Percentiles rank a stretch among this genome's conserved stretches.
phyloP scores from a whole-genome alignment of 2,113 vertebrate genomes.

The Leucosticte australis region DNA sequence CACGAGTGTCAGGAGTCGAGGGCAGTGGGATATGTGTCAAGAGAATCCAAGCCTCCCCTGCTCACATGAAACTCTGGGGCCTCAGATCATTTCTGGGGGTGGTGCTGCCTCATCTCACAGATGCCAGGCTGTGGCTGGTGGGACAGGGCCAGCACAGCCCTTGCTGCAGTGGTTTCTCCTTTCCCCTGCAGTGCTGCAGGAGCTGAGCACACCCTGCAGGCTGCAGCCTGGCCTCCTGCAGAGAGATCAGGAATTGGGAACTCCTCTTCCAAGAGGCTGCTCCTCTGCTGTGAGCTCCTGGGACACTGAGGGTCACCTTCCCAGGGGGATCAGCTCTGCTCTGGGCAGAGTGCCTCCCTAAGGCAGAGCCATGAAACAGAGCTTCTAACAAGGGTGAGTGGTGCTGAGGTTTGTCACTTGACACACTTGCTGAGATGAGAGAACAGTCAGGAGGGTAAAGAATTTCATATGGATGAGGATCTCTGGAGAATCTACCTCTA shows the following conservation, averaged over 20 bases:
- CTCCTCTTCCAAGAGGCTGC: neutral
- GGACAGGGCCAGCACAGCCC: neutral
- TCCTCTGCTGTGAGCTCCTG: neutral
- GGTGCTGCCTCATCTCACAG: rapidly evolving
- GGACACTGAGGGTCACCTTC: neutral
- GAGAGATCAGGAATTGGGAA: neutral
- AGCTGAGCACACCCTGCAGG: neutral
- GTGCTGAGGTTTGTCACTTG: neutral
- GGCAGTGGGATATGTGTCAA: neutral
- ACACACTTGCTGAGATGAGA: neutral
- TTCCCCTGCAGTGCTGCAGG: neutral
- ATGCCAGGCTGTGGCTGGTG: too few species aligned
- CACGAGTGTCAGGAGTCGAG: neutral
- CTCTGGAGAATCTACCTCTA: neutral
- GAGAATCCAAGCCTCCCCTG: neutral
- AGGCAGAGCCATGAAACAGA: neutral
- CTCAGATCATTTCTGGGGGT: neutral
- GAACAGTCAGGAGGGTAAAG: neutral
- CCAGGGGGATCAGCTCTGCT: neutral
- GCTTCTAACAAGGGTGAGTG: neutral
- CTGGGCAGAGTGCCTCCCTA: neutral
- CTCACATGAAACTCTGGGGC: rapidly evolving
- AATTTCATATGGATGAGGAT: neutral
- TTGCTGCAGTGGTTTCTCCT: neutral
- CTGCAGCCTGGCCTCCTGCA: neutral